Percentiles rank a stretch among this genome's conserved stretches.
Conservation (phyloP, 1,140 invertebrate species). For the Littorina saxatilis region DNA sequence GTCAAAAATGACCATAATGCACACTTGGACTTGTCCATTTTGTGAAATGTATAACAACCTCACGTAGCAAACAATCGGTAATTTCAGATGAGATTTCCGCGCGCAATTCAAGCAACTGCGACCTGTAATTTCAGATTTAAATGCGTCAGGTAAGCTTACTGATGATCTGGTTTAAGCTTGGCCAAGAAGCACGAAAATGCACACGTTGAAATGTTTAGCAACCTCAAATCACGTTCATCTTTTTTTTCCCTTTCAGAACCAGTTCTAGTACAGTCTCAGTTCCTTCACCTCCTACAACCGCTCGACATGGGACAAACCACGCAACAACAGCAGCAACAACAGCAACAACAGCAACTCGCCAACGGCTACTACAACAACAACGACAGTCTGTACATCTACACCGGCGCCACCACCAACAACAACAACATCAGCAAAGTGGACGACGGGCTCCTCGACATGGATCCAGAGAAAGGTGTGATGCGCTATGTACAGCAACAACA, state of each 20-base stretch:
- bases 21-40: too few species aligned
- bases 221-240: too few species aligned
- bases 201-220: too few species aligned
- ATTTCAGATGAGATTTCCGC: too few species aligned
- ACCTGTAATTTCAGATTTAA: too few species aligned
- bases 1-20: too few species aligned
- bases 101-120: too few species aligned
- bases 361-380: constrained; percentile 28
- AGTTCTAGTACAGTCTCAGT: constrained; percentile 20
- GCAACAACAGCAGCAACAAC: constrained; percentile 27
- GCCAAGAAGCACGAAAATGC: too few species aligned
- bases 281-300: constrained; percentile 30
- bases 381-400: constrained; percentile 15
- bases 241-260: constrained; percentile 6
- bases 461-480: not conserved
- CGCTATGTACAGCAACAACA: constrained; percentile 13
- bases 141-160: too few species aligned
- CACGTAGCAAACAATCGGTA: too few species aligned
- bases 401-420: constrained; percentile 24
- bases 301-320: constrained; percentile 22
- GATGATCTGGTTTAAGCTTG: too few species aligned
- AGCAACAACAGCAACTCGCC: constrained; percentile 13
- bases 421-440: constrained; percentile 14
- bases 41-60: too few species aligned
- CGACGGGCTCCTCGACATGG: not conserved